Percentiles rank a stretch among this genome's conserved stretches.
phyloP scores from a whole-genome alignment of 2,888 invertebrate genomes.

The Horisme vitalbata region DNA sequence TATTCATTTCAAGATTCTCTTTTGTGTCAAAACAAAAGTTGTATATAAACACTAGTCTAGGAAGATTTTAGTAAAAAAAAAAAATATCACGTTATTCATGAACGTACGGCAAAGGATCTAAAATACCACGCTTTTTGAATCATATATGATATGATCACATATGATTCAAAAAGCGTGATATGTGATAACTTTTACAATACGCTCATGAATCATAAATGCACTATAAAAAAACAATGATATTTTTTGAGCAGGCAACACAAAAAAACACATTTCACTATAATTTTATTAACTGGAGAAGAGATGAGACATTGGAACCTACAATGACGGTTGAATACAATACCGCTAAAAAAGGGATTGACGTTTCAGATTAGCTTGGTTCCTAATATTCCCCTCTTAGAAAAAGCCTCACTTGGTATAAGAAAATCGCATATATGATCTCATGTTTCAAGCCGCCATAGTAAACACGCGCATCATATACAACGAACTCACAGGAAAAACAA shows the following conservation, averaged over 20 bases:
- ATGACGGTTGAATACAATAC: constrained; percentile 21
- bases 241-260: background rate
- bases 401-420: constrained; percentile 4
- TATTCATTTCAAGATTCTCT: background rate
- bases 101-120: background rate
- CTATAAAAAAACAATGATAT: background rate
- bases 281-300: background rate
- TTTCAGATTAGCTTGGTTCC: constrained; percentile 17
- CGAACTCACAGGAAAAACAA: constrained; percentile 4
- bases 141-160: background rate
- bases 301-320: constrained; percentile 1
- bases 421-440: background rate
- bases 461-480: constrained; percentile 10
- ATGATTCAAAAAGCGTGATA: background rate
- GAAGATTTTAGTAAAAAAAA: background rate
- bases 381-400: constrained; percentile 23
- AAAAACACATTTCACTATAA: background rate
- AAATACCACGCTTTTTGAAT: background rate
- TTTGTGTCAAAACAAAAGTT: background rate
- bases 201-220: background rate
- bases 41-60: background rate
- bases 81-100: background rate
- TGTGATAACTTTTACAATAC: background rate
- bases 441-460: constrained; percentile 11
- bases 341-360: constrained; percentile 25